phyloP scores from a whole-genome alignment of 1,140 invertebrate species.

The Asbolus verrucosus region DNA sequence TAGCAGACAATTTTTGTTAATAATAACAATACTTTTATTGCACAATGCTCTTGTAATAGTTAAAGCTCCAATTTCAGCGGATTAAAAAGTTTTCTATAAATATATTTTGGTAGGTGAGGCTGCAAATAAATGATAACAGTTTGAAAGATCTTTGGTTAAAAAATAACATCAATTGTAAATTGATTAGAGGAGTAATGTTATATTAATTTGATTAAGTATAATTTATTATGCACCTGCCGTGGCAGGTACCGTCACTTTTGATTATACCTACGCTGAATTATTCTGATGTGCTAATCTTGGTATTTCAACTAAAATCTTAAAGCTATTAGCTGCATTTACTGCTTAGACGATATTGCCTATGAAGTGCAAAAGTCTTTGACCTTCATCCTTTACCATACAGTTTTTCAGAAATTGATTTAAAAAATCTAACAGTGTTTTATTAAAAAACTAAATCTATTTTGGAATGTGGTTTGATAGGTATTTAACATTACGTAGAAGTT shows the following conservation, averaged over 20 bases:
- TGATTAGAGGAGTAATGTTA: background rate
- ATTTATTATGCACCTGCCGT: background rate
- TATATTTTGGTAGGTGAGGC: constrained; percentile 25
- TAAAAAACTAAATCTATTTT: background rate
- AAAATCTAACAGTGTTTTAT: too few species aligned
- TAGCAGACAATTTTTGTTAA: background rate
- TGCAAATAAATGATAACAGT: constrained; percentile 17
- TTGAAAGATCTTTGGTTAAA: constrained; percentile 27
- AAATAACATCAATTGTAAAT: background rate
- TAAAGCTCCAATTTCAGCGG: constrained; percentile 24
- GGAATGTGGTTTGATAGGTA: too few species aligned
- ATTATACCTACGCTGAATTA: background rate
- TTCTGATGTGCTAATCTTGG: constrained; percentile 2
- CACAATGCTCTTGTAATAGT: constrained; percentile 12
- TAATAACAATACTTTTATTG: background rate
- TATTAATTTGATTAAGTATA: background rate
- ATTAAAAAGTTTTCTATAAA: constrained; percentile 35
- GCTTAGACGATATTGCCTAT: constrained; percentile 15
- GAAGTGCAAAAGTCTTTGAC: constrained; percentile 18
- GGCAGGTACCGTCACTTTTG: constrained; percentile 3
- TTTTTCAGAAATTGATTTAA: too few species aligned
- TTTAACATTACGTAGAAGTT: background rate
- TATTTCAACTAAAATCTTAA: constrained; percentile 15
- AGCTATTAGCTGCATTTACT: constrained; percentile 26
- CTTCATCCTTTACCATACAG: too few species aligned